Base-by-base conservation (phyloP, 2,888 invertebrate species). In the Pseudoips prasinana region DNA sequence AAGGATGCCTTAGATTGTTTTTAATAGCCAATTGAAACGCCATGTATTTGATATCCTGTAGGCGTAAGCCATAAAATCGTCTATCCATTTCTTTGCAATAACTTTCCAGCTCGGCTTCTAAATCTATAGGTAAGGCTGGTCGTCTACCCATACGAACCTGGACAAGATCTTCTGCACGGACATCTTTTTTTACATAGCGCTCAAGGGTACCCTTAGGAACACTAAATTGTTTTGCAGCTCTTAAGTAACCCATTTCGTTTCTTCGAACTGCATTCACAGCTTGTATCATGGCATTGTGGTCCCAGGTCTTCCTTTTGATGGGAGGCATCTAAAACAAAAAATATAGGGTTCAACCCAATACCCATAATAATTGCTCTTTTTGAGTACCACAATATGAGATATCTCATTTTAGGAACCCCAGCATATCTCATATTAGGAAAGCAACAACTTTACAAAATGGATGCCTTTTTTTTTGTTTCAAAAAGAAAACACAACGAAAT, bases 1-100 rank as follows among this genome's bases (percentile, higher is more conserved):
- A 37, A 19, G 10, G 25, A 11, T 25, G 25, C 11, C 10, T 10
- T 11, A 25, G 25, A 11, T 11, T 19, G 29, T 34, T 29, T 8
- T 34, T 34, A 25, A 30, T 30, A 9, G 35, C 35, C 30, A 35
- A 22, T 29, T 35, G 35, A 22, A 35, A 35, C 29, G 35, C 35
- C 29, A 35, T 25, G 22, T 10, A 20, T 9, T n/a, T 9, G 25
- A 25, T 25, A 10, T 25, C 25, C 10, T 10, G 11, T n/a, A 11
- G 10, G 10, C 25, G 10, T 10, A 25, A 11, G 10, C 25, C 25
- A 10, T 25, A 25, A n/a, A 25, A 25, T 10, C 11, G 10, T 25
- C 10, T 11, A 10, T 11, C 25, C 25, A 25, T 25, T 25, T n/a
- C 11, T 11, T 11, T 14, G 29, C 26, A 34, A 25, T 34, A 29